Base-by-base conservation (phyloP, 2,888 invertebrate genomes). In the Tachina grossa region DNA sequence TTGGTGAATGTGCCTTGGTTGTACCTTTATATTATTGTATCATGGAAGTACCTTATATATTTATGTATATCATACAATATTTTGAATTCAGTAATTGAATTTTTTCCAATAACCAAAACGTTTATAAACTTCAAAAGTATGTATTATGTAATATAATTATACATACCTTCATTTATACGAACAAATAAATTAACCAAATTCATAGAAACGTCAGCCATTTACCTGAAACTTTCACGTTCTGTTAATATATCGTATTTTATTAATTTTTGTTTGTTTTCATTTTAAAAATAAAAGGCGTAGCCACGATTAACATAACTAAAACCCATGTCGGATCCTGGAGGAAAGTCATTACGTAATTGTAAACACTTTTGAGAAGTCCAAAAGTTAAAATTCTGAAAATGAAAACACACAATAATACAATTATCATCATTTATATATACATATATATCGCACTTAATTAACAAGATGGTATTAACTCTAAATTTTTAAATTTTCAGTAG, bases 281-380 rank as follows among this genome's bases (percentile, higher is more conserved):
- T 88, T 81, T 87, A 87, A 91, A 85, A 91, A 78, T 91, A 89
- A 87, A 91, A 91, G 53, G 90, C 90, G 84, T 88, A 91, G 41
- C 91, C 91, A 57, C 91, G 89, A 84, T 91, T 89, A 1, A 91
- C 89, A 79, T 89, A 91, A 83, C 91, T 91, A 14, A 91, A 87
- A 10, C 91, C 91, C 9, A 88, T 87, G 59, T 91, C 91, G 0
- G 90, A 90, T 65, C 88, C 88, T 11, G 88, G 83, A 2, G 91
- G 91, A 76, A 91, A 90, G 31, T 88, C 89, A 19, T 88, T 87
- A 22, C 89, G 89, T 14, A 91, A 87, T 31, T 83, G 65, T 59
- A 90, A 87, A 41, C 89, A 88, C 59, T 85, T 86, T 78, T 88
- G 90, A 10, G 88, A 86, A n/a, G 86, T 68, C 59, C 89, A 89